These are phyloP conservation scores for Nothocercus nigrocapillus DNA, from an alignment of 2,113 vertebrate species.

Conservation along the genomic window DNA sequence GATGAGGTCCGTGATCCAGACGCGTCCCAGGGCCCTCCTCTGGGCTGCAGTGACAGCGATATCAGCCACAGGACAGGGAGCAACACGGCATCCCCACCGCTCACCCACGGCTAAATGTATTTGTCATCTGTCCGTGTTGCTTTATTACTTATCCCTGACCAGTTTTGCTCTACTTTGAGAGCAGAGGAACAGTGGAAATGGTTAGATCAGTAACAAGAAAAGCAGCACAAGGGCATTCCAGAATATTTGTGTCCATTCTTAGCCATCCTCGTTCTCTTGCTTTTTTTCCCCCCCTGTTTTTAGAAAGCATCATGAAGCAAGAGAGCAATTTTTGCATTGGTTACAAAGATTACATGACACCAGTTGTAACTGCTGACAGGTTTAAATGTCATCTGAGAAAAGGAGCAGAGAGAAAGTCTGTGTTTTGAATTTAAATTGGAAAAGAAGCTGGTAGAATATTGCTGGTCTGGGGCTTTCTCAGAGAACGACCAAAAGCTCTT, in stretches of 20 bases:
- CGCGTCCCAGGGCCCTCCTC: not conserved
- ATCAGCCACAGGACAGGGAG: not conserved
- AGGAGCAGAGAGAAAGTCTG: not conserved
- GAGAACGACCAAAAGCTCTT: not conserved
- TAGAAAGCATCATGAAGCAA: not conserved
- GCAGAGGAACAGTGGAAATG: not conserved
- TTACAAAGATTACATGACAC: not conserved
- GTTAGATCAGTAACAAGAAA: not conserved
- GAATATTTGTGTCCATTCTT: not conserved
- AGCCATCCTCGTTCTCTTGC: not conserved
- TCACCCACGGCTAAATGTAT: not conserved
- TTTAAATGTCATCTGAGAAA: constrained; percentile 51
- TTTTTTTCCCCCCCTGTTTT: not conserved
- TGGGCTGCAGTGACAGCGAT: not conserved
- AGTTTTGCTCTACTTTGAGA: not conserved
- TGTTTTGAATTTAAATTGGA: constrained; percentile 13
- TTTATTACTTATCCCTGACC: not conserved
- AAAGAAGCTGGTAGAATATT: not conserved
- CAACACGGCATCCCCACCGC: not conserved
- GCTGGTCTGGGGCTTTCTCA: not conserved
- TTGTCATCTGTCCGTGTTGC: not conserved
- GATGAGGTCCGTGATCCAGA: not conserved
- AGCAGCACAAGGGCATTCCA: not conserved
- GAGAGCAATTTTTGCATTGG: constrained; percentile 2
- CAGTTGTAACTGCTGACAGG: not conserved